These are phyloP conservation scores for Trichopria drosophilae DNA, from an alignment of 2,888 invertebrate genomes.

Conservation along the genomic window DNA sequence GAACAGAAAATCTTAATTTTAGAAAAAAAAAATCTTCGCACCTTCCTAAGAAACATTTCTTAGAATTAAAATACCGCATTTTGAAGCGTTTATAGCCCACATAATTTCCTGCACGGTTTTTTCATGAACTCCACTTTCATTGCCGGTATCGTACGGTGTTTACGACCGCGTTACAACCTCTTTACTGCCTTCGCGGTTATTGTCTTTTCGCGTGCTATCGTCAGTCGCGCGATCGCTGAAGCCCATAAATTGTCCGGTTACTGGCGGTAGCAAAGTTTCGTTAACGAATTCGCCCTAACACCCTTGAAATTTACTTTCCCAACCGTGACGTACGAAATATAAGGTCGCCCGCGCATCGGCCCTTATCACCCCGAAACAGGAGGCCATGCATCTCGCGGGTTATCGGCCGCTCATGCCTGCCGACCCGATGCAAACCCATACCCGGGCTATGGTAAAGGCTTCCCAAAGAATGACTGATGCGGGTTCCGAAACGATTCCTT, in stretches of 20 bases:
- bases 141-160: slow-evolving; percentile 19
- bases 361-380: slow-evolving; percentile 37
- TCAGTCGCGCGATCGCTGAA: slow-evolving; percentile 17
- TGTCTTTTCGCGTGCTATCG: slow-evolving; percentile 32
- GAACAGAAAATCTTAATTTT: too few species aligned
- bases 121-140: slow-evolving; percentile 28
- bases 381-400: slow-evolving; percentile 30
- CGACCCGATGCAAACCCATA: neutral
- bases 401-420: slow-evolving; percentile 30
- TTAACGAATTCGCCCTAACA: slow-evolving; percentile 24
- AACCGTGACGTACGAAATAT: slow-evolving; percentile 14
- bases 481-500: too few species aligned
- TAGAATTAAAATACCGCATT: too few species aligned
- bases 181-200: slow-evolving; percentile 21
- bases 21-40: too few species aligned
- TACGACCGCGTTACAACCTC: slow-evolving; percentile 26
- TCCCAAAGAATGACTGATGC: too few species aligned
- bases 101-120: slow-evolving; percentile 10
- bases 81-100: too few species aligned
- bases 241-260: slow-evolving; percentile 26
- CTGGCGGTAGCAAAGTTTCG: slow-evolving; percentile 12
- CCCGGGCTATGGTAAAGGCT: too few species aligned
- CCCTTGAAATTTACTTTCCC: slow-evolving; percentile 8
- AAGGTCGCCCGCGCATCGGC: slow-evolving; percentile 20
- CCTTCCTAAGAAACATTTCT: too few species aligned